A percentile compares a stretch with the other conserved stretches of the same genome.
phyloP scores from a whole-genome alignment of 2,113 vertebrate species.

The Eurypyga helias region DNA sequence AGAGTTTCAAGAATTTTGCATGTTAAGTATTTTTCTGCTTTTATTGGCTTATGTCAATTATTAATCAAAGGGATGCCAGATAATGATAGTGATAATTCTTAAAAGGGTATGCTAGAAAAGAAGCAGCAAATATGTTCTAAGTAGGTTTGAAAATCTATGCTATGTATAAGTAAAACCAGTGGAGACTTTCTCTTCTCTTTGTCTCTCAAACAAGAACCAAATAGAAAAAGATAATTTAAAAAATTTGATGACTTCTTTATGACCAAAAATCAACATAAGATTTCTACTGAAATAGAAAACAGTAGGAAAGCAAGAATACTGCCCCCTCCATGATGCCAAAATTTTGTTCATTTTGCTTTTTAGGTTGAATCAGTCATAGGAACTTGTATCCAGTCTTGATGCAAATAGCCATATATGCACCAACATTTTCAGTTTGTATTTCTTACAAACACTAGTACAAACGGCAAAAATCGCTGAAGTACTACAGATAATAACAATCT shows the following conservation, averaged over 20 bases:
- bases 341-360: background rate
- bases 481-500: background rate
- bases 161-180: background rate
- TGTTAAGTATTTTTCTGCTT: background rate
- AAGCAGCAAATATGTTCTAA: background rate
- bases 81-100: background rate
- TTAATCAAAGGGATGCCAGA: background rate
- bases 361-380: background rate
- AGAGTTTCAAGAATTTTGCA: background rate
- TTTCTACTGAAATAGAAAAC: background rate
- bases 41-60: background rate
- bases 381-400: background rate
- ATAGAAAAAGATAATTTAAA: background rate
- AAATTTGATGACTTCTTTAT: fast-evolving
- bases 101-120: background rate
- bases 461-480: background rate
- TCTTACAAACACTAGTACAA: background rate
- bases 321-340: background rate
- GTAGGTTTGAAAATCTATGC: background rate
- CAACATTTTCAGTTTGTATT: background rate
- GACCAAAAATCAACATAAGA: background rate
- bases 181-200: background rate
- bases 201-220: background rate
- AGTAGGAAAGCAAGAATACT: background rate
- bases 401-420: background rate